phyloP scores from a whole-genome alignment of 2,888 invertebrate genomes.

The Lasioglossum malachurum region DNA sequence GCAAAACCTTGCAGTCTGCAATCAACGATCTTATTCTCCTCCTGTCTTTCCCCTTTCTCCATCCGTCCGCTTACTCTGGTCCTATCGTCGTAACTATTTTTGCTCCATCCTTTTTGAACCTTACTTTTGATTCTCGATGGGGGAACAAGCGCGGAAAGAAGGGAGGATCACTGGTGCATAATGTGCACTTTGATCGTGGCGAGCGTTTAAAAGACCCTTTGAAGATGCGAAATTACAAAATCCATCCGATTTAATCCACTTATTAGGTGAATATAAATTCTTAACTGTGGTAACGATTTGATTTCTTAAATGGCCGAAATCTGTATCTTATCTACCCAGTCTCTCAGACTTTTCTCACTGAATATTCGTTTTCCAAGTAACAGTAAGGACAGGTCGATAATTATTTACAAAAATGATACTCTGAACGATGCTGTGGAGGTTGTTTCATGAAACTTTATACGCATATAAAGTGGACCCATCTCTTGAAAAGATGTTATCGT shows the following conservation, averaged over 20 bases:
- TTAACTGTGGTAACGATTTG: not conserved
- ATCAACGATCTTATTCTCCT: slow-evolving; percentile 53
- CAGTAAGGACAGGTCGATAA: too few species aligned
- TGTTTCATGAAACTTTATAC: not conserved
- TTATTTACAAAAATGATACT: too few species aligned
- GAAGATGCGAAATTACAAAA: slow-evolving; percentile 12
- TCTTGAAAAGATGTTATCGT: slow-evolving; percentile 15
- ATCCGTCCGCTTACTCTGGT: slow-evolving; percentile 37
- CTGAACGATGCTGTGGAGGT: too few species aligned
- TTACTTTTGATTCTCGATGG: slow-evolving; percentile 49
- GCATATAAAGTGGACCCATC: not conserved
- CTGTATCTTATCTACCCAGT: too few species aligned
- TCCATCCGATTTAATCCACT: slow-evolving; percentile 3
- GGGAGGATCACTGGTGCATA: slow-evolving; percentile 45
- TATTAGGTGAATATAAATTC: not conserved
- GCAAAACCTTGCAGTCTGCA: slow-evolving; percentile 51
- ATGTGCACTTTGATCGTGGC: slow-evolving; percentile 43
- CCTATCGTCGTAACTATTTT: slow-evolving; percentile 59
- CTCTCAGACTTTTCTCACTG: too few species aligned
- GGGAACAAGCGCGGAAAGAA: slow-evolving; percentile 22
- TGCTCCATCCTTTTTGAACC: slow-evolving; percentile 57
- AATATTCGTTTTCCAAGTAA: too few species aligned
- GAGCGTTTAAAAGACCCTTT: slow-evolving; percentile 31
- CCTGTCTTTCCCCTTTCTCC: slow-evolving; percentile 23
- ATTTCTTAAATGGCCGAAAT: not conserved